These are phyloP conservation scores for Cichlasoma orientale DNA, from an alignment of 2,797 vertebrate genomes.

Conservation along the genomic window DNA sequence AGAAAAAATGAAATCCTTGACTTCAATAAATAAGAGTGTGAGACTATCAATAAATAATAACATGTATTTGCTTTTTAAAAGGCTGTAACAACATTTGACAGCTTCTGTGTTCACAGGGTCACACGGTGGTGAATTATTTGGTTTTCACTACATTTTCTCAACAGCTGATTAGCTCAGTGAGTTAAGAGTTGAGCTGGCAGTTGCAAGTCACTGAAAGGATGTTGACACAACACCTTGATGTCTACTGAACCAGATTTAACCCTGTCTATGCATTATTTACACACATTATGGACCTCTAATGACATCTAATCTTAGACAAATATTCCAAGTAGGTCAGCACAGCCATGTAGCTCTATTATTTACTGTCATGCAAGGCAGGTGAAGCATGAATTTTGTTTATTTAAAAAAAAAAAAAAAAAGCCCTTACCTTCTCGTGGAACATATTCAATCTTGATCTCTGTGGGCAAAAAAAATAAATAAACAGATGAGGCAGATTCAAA, in stretches of 20 bases:
- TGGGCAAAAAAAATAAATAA: neutral
- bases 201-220: neutral
- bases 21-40: no score
- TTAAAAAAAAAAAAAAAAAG: neutral
- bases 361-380: neutral
- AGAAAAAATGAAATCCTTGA: neutral
- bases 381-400: neutral
- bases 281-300: rapidly evolving
- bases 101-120: neutral
- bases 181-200: neutral
- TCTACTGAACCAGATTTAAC: neutral
- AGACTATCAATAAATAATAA: neutral
- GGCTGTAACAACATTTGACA: neutral
- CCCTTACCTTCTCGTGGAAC: slow-evolving; percentile 83
- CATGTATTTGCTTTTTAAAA: neutral
- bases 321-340: neutral
- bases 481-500: slow-evolving; percentile 10
- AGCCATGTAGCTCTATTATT: neutral
- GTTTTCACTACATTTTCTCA: neutral
- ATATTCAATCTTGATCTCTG: slow-evolving; percentile 92
- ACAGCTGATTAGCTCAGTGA: neutral
- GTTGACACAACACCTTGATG: neutral
- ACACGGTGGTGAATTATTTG: neutral
- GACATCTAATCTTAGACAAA: neutral
- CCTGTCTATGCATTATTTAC: no score